Evolutionary conservation across 2,797 vertebrate species (phyloP), one percentile per base, ranked within the genome.

Genomic region (Rhinatrema bivittatum): DNA sequence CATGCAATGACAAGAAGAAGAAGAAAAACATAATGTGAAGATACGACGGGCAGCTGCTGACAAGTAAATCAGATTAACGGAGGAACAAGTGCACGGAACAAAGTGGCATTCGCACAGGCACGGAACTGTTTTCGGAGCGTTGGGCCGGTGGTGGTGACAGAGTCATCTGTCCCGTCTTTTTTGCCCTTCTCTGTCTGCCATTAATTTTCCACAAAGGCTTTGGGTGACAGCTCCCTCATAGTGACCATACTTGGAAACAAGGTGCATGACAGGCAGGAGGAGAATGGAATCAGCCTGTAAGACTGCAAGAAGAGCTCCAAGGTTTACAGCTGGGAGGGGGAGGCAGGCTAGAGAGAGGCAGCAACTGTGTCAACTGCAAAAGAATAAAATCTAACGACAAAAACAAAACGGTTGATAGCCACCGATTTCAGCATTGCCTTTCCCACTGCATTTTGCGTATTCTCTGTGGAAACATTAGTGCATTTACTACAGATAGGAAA

Each of bases 221-320:
- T 68, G 65, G 85, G 85, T 73, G 82, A 90, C 89, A 89, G 87
- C 81, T 77, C 76, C 59, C 77, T 87, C 83, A 87, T 84, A 88
- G 84, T 88, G 85, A 86, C 88, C 86, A 89, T 91, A 90, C 87
- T 93, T 87, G 87, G 91, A 88, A 69, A 87, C 62, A 65, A 84
- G 76, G 72, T 73, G 59, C 79, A 70, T 67, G 64, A 69, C 68
- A 78, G 37, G 56, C 68, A 41, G 46, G 27, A 43, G 34, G 65
- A 76, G 62, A 74, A 64, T 46, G 63, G 43, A 49, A 76, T 37
- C 31, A 63, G 57, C 68, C 50, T 56, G 37, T n/a, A n/a, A n/a
- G n/a, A n/a, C n/a, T n/a, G n/a, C n/a, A n/a, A n/a, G n/a, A n/a
- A n/a, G n/a, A n/a, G n/a, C n/a, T n/a, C n/a, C n/a, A n/a, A n/a